Base-by-base conservation (phyloP, 2,113 vertebrate species). In the Mesoclemmys tuberculata region DNA sequence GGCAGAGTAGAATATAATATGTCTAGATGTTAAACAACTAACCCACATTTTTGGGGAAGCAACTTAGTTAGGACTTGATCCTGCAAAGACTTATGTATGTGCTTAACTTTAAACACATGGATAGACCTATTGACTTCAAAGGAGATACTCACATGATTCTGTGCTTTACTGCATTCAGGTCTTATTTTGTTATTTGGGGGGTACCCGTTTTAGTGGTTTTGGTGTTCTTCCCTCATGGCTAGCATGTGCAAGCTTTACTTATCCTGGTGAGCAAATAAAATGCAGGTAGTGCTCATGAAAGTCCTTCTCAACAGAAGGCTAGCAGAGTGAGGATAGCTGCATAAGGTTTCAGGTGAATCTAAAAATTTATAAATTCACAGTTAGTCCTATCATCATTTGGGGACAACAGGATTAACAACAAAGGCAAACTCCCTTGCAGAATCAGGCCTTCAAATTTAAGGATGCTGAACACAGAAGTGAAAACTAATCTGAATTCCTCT, bases 401-500 rank as follows among this genome's bases (percentile, higher is more conserved):
- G 88, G 58, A 84, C 41, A 12, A 83, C 19, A 27, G 64, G 79
- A 44, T 16, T 18, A 52, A 52, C 13, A 52, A 52, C 13, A 68
- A 64, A 64, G 35, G 31, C 74, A 80, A 9, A 12, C 5, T 3
- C 24, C 46, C 51, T 29, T 41, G 55, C 13, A 92, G 84, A 91
- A 89, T n/a, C 38, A 38, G 24, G 58, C 48, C 38, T 0, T 19
- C 27, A 71, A 10, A 64, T 90, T 54, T 58, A 93, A 90, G 48
- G 82, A n/a, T 11, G 5, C 35, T 85, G 14, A 89, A 8, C 27
- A 26, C 3, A 46, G 87, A 27, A 55, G 19, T 51, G 35, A 80
- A 89, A 79, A n/a, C 31, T 80, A 38, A 75, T 3, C 46, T 51
- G 49, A 89, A 91, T 71, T 8, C 78, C 5, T 92, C 74, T 85